phyloP scores from a whole-genome alignment of 2,797 vertebrate species.

The Melanotaenia boesemani region DNA sequence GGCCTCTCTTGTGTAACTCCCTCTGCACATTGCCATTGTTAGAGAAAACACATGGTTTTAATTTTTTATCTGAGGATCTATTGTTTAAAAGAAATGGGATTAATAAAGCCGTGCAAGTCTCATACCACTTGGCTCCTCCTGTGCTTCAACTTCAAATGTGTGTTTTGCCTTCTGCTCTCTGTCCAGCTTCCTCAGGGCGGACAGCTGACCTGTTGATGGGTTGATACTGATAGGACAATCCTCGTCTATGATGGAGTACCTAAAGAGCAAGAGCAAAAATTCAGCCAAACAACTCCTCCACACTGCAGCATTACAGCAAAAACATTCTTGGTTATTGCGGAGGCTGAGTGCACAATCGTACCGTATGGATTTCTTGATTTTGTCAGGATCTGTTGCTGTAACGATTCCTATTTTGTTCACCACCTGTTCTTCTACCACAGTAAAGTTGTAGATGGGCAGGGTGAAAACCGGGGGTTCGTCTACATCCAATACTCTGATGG shows the following conservation, averaged over 20 bases:
- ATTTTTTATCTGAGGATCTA: constrained; percentile 50
- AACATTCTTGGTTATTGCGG: background rate
- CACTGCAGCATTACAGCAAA: background rate
- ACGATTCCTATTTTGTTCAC: constrained; percentile 82
- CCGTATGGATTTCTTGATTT: constrained; percentile 81
- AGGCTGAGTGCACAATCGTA: constrained; percentile 51
- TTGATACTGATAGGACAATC: constrained; percentile 76
- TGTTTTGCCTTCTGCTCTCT: constrained; percentile 72
- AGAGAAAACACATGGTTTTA: constrained; percentile 52
- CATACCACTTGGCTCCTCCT: constrained; percentile 77
- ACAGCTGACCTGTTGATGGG: constrained; percentile 70
- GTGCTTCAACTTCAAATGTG: constrained; percentile 77
- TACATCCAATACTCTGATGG: constrained; percentile 87
- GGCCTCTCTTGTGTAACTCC: constrained; percentile 1
- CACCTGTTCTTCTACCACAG: constrained; percentile 82
- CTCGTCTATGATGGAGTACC: constrained; percentile 78
- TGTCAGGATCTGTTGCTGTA: constrained; percentile 88
- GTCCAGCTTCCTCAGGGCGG: constrained; percentile 74
- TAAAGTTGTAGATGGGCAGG: constrained; percentile 83
- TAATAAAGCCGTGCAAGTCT: constrained; percentile 41
- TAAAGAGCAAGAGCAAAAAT: constrained; percentile 36
- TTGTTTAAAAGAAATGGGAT: constrained; percentile 56
- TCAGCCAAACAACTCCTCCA: background rate
- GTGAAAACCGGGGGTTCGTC: constrained; percentile 91
- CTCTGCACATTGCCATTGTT: constrained; percentile 38